A percentile compares a stretch with the other conserved stretches of the same genome.
These are phyloP conservation scores for Drosophila serrata DNA, from an alignment of 1,140 invertebrate genomes.

Conservation along the genomic window DNA sequence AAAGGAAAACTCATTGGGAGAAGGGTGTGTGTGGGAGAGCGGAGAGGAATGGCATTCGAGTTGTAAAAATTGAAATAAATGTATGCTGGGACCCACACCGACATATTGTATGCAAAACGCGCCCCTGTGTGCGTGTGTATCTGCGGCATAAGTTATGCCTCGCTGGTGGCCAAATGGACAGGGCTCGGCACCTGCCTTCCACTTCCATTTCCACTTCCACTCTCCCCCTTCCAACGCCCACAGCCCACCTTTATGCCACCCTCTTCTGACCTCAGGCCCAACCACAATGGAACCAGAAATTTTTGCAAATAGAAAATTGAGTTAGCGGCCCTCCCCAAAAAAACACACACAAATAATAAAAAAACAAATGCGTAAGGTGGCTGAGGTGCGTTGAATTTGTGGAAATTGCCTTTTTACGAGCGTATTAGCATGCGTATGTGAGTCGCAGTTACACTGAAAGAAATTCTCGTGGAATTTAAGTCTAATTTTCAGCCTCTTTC, in stretches of 20 bases:
- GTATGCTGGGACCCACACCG: conserved; percentile 59
- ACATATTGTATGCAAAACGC: conserved; percentile 54
- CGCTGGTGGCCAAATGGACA: conserved; percentile 53
- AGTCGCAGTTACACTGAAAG: conserved; percentile 18
- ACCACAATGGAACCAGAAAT: conserved; percentile 55
- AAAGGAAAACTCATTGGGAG: neutral
- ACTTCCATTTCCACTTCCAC: neutral
- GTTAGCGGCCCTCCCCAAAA: conserved; percentile 54
- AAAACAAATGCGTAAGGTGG: conserved; percentile 63
- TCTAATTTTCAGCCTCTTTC: too few relatives aligned
- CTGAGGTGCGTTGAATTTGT: conserved; percentile 69
- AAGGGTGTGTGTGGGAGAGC: neutral
- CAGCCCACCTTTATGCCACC: neutral
- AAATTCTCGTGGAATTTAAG: neutral
- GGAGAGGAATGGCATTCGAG: conserved; percentile 48
- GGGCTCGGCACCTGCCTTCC: conserved; percentile 20
- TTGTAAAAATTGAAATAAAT: conserved; percentile 81
- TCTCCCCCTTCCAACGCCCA: neutral
- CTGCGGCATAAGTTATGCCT: conserved; percentile 70
- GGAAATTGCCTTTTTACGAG: conserved; percentile 84
- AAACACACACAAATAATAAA: conserved; percentile 4
- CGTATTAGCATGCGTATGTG: conserved; percentile 69
- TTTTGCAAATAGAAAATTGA: conserved; percentile 82
- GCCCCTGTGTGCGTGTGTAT: conserved; percentile 42
- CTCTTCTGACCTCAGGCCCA: conserved; percentile 41